Percentiles rank a stretch among this genome's conserved stretches.
Evolutionary conservation across 2,888 invertebrate species (phyloP).

Genomic region (Torymus texanus): DNA sequence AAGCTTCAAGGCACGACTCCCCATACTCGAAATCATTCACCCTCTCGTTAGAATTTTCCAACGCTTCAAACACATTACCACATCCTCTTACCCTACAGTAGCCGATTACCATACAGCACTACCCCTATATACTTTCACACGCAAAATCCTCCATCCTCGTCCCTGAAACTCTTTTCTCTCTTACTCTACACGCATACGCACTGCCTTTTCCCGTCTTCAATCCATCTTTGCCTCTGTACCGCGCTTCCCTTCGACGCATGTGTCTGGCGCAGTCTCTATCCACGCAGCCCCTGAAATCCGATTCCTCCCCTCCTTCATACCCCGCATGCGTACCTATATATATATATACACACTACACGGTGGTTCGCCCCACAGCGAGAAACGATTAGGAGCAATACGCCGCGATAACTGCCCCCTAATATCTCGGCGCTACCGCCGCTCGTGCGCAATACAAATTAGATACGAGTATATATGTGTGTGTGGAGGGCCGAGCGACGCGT

Average conservation of each 20-base stretch:
- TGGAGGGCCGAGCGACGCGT: too few relatives aligned
- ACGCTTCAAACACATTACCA: too few relatives aligned
- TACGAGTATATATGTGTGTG: neutral
- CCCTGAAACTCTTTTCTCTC: neutral
- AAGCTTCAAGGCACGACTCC: too few relatives aligned
- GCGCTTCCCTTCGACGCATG: slow-evolving; percentile 12
- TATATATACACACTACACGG: neutral
- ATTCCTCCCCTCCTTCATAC: neutral
- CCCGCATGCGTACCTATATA: slow-evolving; percentile 10
- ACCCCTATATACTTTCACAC: too few relatives aligned
- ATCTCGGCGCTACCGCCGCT: slow-evolving; percentile 67
- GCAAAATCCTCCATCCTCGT: too few relatives aligned
- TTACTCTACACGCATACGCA: neutral
- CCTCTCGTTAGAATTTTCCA: too few relatives aligned
- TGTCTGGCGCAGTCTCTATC: neutral
- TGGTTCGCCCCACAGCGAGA: slow-evolving; percentile 57
- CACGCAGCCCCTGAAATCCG: neutral
- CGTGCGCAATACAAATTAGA: slow-evolving; percentile 72
- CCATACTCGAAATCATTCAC: too few relatives aligned
- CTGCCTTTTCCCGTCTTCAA: slow-evolving; percentile 49
- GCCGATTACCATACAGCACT: too few relatives aligned
- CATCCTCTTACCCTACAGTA: too few relatives aligned
- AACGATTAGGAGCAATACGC: slow-evolving; percentile 75
- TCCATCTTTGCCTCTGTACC: slow-evolving; percentile 39
- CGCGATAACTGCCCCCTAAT: slow-evolving; percentile 74